Base-by-base conservation (phyloP, 2,888 invertebrate genomes). In the Octodonta nipae region DNA sequence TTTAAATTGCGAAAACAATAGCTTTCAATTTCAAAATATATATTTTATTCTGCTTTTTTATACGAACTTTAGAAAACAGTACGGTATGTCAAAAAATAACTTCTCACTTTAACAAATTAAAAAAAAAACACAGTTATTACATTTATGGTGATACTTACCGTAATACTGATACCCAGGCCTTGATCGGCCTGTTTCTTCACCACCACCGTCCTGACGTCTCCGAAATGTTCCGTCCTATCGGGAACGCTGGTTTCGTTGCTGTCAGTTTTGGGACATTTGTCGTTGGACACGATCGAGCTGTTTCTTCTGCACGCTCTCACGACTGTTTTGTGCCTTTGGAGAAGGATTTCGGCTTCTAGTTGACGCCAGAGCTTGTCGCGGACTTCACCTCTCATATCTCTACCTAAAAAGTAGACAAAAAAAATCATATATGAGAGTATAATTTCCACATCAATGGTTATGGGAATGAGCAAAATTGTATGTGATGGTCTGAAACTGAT, bases 281-380 rank as follows among this genome's bases (percentile, higher is more conserved):
- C 51, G 2, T 49, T 49, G 35, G 47, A 46, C 36, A 51, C 54
- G 33, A 55, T 47, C 33, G 58, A 43, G 39, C 59, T 60, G 41
- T 68, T 66, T 8, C 73, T 66, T 47, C 73, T 66, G 40, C 74
- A 74, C 47, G 73, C 74, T 42, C 73, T 66, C 35, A 73, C 73
- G 5, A 86, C 75, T 28, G 85, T 84, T 63, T 86, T 86, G 64
- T 85, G 84, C 15, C 85, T 67, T 61, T 87, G 85, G 32, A 87
- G 68, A 40, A 86, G 71, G 48, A 87, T 87, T 65, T 87, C 86
- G 0, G 85, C 81, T 55, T 87, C 86, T 47, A 87, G 67, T 67
- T 86, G 76, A 41, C 82, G 67, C 79, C 79, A 80, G 4, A 87
- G 62, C 28, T 81, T 78, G 54, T 85, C 83, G 47, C 85, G 70